Base-by-base conservation (phyloP, 37 sponge, comb jelly and placozoan genomes). In the Crambe crambe region DNA sequence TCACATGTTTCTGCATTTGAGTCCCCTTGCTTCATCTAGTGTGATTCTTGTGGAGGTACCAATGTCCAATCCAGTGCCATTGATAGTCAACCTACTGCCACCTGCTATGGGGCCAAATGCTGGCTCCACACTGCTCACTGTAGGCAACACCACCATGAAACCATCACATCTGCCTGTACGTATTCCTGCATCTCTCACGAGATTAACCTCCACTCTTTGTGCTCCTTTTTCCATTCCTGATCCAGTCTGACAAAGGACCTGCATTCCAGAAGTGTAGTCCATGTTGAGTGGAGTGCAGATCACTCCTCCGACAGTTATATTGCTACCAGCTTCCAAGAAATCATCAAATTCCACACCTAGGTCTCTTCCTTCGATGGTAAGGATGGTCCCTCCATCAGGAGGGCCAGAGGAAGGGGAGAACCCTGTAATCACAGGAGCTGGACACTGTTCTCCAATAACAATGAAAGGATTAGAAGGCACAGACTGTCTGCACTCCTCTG, bases 341-440 rank as follows among this genome's bases (percentile, higher is more conserved):
- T 85, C 85, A 54, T 22, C 40, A 72, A 74, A 70, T 29, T 27
- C 22, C 42, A 76, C 78, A 76, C 89, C 89, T n/a, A 95, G 75
- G 57, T 95, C 76, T 38, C 76, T 79, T 15, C 95, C 95, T 64
- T 40, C 78, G 66, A 95, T 80, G 54, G 62, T 87, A n/a, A 95
- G 56, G 41, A 41, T 58, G 36, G 86, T 90, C 22, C 92, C 89
- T 73, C 95, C 95, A 10, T 51, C 39, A 60, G 57, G 29, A 32
- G 95, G 91, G 38, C 92, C 84, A 56, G 64, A 77, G 35, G 3
- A 36, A 10, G 95, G 95, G 30, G 38, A 32, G 37, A 95, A 56
- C 20, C 35, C 15, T 17, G 67, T 75, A 18, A 93, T 86, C 2
- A 20, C 34, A 21, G 94, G 90, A 17, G 23, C 0, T 30, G 80